Conservation (phyloP, 2,888 invertebrate genomes). For the Chromoteleia sp. region DNA sequence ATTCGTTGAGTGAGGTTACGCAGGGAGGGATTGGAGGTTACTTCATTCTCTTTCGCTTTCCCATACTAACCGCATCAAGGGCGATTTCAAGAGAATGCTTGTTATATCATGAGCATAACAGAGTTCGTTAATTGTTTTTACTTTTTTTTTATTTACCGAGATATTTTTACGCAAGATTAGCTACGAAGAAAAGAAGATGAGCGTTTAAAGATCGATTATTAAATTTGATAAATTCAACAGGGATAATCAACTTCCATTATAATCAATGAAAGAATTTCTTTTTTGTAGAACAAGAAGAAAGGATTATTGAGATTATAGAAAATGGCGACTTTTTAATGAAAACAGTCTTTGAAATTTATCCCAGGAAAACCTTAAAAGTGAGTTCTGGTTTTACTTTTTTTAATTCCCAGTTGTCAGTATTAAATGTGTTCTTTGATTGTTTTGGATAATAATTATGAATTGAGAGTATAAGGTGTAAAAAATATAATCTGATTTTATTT, state of each 20-base stretch:
- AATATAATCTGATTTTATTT: too few relatives aligned
- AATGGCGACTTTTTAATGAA: too few relatives aligned
- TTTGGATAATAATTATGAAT: too few relatives aligned
- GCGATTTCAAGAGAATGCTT: conserved; percentile 76
- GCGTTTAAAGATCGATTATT: conserved; percentile 27
- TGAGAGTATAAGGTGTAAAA: too few relatives aligned
- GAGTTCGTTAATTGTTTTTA: conserved; percentile 80
- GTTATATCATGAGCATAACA: conserved; percentile 78
- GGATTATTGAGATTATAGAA: too few relatives aligned
- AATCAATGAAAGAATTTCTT: too few relatives aligned
- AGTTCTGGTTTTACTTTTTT: too few relatives aligned
- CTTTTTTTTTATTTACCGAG: conserved; percentile 56
- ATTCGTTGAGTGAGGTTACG: conserved; percentile 75
- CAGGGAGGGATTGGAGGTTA: conserved; percentile 69
- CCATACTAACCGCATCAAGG: conserved; percentile 77
- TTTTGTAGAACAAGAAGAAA: too few relatives aligned
- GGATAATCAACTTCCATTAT: conserved; percentile 16
- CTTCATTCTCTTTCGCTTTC: conserved; percentile 73
- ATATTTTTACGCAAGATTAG: conserved; percentile 42
- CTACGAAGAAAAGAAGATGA: conserved; percentile 4
- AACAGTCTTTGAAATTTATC: too few relatives aligned
- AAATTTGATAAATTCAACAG: conserved; percentile 5
- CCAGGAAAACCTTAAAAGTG: too few relatives aligned
- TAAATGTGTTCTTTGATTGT: too few relatives aligned
- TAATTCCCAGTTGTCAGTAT: too few relatives aligned